These are phyloP conservation scores for Drosophila murphyi DNA, from an alignment of 1,140 invertebrate species.

Conservation along the genomic window DNA sequence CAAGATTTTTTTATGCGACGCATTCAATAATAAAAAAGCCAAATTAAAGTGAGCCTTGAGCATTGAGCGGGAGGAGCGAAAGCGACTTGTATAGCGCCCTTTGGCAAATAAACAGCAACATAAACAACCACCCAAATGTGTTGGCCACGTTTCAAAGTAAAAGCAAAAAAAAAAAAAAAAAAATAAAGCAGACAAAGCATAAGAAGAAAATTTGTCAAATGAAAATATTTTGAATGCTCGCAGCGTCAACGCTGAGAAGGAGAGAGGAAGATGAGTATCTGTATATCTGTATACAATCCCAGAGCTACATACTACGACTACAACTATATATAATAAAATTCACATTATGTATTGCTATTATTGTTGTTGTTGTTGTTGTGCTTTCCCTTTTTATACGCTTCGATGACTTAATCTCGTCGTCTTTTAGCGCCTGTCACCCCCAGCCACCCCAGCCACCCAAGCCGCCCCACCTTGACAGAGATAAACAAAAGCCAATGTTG, in stretches of 20 bases:
- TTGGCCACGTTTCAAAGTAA: slow-evolving; percentile 19
- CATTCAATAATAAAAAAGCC: slow-evolving; percentile 27
- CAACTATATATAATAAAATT: slow-evolving; percentile 50
- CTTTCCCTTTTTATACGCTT: slow-evolving; percentile 60
- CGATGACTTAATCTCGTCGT: slow-evolving; percentile 75
- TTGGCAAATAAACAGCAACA: slow-evolving; percentile 66
- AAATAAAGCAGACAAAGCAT: slow-evolving; percentile 3
- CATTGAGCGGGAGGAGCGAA: not conserved
- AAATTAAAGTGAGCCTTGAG: slow-evolving; percentile 66
- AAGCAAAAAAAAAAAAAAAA: slow-evolving; percentile 15
- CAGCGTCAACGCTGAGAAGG: slow-evolving; percentile 9
- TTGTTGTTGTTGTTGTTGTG: slow-evolving; percentile 25
- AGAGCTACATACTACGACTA: not conserved
- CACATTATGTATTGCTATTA: slow-evolving; percentile 50
- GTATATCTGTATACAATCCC: not conserved
- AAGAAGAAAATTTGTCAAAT: slow-evolving; percentile 72
- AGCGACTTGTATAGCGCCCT: slow-evolving; percentile 28
- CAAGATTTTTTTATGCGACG: slow-evolving; percentile 56
- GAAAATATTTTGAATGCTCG: slow-evolving; percentile 68
- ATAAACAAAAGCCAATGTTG: slow-evolving; percentile 45
- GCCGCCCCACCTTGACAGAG: not conserved
- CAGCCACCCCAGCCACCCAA: not conserved
- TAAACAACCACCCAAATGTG: slow-evolving; percentile 56
- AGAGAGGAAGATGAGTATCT: slow-evolving; percentile 2
- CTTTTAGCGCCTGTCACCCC: slow-evolving; percentile 69